Evolutionary conservation across 2,113 vertebrate species (phyloP).

Genomic region (Notothenia rossii): DNA sequence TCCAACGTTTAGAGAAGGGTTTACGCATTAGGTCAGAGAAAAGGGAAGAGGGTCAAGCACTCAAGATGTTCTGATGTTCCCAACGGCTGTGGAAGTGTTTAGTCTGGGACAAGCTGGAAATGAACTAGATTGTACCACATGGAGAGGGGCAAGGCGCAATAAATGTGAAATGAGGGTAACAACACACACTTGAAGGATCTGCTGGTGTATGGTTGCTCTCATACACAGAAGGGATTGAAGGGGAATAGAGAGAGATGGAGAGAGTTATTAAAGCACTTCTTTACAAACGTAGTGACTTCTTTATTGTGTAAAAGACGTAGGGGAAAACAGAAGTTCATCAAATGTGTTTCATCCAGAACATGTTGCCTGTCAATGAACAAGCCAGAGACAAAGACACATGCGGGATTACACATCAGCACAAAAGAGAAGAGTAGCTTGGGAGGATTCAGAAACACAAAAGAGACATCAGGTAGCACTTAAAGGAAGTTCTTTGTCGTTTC

Average conservation of each 20-base stretch:
- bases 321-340: not conserved
- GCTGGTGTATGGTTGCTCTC: not conserved
- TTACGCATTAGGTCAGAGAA: not conserved
- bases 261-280: not conserved
- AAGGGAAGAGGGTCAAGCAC: not conserved
- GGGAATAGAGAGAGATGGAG: not conserved
- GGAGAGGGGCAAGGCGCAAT: constrained; percentile 12
- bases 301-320: not conserved
- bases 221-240: not conserved
- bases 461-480: not conserved
- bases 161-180: not conserved
- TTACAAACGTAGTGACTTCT: not conserved
- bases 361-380: not conserved
- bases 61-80: not conserved
- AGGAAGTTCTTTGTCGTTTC: not conserved
- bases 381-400: not conserved
- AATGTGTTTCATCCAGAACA: not conserved
- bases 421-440: not conserved
- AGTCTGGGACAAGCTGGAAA: constrained; percentile 9
- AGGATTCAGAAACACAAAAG: constrained; percentile 1
- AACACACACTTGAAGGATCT: not conserved
- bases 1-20: constrained; percentile 90
- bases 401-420: constrained; percentile 37
- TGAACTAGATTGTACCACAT: not conserved
- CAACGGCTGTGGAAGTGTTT: not conserved